phyloP scores from a whole-genome alignment of 2,113 vertebrate genomes.

The Psilopsiagon aymara region DNA sequence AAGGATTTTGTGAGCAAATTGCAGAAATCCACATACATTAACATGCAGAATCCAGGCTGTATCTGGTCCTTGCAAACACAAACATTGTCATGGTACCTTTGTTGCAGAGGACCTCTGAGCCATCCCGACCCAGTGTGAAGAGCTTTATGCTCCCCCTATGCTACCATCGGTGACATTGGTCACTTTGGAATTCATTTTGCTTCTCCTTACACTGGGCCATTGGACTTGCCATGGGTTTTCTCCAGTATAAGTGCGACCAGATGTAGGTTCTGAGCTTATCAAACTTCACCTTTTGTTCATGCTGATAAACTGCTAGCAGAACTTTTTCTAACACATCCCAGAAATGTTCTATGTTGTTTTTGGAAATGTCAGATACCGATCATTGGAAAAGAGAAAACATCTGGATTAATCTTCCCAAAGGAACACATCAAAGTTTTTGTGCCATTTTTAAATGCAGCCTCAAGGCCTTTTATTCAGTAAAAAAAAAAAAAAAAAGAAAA shows the following conservation, averaged over 20 bases:
- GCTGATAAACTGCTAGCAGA: background rate
- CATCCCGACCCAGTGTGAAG: fast-evolving
- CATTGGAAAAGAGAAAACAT: conserved; percentile 27
- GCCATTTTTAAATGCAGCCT: background rate
- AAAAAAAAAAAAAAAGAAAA: background rate
- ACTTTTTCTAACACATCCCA: background rate
- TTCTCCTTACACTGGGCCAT: background rate
- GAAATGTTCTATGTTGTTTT: background rate
- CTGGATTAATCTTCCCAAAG: background rate
- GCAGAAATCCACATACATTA: background rate
- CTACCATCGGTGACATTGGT: background rate
- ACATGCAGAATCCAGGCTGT: background rate
- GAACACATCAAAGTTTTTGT: background rate
- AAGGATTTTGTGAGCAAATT: background rate
- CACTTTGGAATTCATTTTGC: background rate
- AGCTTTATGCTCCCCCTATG: background rate
- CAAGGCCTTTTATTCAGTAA: background rate
- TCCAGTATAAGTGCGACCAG: background rate
- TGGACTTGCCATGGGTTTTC: background rate
- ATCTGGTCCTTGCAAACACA: background rate
- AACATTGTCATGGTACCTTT: background rate
- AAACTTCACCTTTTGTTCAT: background rate
- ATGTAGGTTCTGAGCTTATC: background rate
- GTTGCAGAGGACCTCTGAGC: background rate
- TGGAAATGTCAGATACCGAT: background rate